phyloP scores from a whole-genome alignment of 1,140 invertebrate genomes.

The Teleogryllus occipitalis region DNA sequence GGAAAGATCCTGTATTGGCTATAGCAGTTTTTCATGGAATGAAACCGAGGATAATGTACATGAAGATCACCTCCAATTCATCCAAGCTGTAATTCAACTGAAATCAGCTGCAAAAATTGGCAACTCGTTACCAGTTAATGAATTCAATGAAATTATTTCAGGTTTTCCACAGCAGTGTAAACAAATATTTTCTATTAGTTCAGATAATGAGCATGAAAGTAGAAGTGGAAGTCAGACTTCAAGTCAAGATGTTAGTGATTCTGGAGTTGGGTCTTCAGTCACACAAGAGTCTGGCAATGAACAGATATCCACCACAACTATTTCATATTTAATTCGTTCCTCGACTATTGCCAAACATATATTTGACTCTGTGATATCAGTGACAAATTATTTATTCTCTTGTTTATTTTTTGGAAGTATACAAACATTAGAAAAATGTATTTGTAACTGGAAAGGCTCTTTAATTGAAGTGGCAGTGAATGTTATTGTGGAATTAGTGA shows the following conservation, averaged over 20 bases:
- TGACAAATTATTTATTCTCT: background rate
- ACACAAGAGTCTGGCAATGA: background rate
- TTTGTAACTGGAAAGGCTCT: background rate
- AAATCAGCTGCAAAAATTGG: background rate
- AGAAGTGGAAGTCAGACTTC: background rate
- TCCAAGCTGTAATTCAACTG: background rate
- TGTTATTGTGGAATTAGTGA: background rate
- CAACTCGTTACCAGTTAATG: background rate
- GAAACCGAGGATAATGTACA: background rate
- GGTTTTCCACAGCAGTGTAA: background rate
- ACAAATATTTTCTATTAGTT: background rate
- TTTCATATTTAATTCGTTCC: background rate
- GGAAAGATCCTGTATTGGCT: too few relatives aligned
- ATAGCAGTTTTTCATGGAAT: too few relatives aligned
- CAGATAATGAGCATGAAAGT: background rate
- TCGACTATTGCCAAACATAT: background rate
- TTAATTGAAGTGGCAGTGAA: background rate
- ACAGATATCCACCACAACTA: background rate
- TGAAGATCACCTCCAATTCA: background rate
- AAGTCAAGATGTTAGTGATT: background rate
- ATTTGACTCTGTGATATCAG: background rate
- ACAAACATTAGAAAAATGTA: background rate
- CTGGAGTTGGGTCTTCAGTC: background rate
- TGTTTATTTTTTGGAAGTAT: background rate
- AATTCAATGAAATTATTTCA: background rate